Evolutionary conservation across 2,888 invertebrate species (phyloP).

Genomic region (Apodemia zela): DNA sequence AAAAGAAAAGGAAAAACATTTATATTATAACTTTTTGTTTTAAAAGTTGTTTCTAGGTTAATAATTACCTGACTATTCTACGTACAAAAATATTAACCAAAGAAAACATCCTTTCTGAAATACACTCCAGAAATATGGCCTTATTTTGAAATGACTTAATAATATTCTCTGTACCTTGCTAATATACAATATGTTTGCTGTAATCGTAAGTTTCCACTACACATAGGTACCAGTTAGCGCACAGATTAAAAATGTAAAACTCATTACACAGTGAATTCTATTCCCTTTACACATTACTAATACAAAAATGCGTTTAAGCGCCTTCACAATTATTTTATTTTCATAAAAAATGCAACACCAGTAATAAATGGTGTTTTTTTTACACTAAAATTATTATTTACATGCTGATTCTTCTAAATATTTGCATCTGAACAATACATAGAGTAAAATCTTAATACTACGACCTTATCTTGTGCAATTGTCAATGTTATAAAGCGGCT

Average conservation of each 20-base stretch:
- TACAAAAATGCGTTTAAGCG: slow-evolving; percentile 48
- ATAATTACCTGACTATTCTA: no score
- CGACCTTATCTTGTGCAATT: slow-evolving; percentile 66
- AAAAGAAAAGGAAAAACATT: no score
- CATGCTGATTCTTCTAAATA: slow-evolving; percentile 77
- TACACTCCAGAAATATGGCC: neutral
- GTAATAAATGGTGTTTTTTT: slow-evolving; percentile 50
- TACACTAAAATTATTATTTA: slow-evolving; percentile 68
- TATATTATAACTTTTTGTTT: no score
- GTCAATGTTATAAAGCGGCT: slow-evolving; percentile 50
- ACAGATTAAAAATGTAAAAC: slow-evolving; percentile 27
- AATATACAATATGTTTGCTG: neutral
- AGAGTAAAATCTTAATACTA: slow-evolving; percentile 75
- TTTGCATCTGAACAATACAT: slow-evolving; percentile 80
- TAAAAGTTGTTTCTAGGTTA: no score
- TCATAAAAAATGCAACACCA: slow-evolving; percentile 65
- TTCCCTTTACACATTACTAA: slow-evolving; percentile 37
- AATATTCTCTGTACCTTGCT: slow-evolving; percentile 9
- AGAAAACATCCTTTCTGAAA: neutral
- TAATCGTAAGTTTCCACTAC: slow-evolving; percentile 22
- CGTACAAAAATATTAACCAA: no score
- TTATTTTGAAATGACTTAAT: neutral
- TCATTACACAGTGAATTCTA: slow-evolving; percentile 30
- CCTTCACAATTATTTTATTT: slow-evolving; percentile 47
- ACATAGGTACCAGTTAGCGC: slow-evolving; percentile 36